These are phyloP conservation scores for Porphyrio hochstetteri DNA, from an alignment of 2,113 vertebrate species.

Conservation along the genomic window DNA sequence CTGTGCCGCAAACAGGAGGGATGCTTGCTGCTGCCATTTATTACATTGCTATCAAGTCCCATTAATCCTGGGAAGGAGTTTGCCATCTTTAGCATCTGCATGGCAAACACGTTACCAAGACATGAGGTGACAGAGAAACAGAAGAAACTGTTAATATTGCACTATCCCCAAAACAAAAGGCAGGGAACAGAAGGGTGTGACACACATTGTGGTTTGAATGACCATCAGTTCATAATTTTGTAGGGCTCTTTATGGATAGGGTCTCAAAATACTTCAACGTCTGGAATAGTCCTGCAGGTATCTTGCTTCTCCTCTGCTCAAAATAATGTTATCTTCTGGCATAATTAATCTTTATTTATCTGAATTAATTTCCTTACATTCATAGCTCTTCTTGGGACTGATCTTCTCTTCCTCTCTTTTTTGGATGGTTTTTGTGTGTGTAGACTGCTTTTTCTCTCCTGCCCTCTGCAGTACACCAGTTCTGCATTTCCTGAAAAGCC, in stretches of 20 bases:
- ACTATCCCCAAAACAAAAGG: background rate
- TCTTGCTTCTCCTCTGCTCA: background rate
- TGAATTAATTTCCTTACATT: background rate
- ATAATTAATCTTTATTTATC: background rate
- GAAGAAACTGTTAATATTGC: background rate
- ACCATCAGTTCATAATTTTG: background rate
- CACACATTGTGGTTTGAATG: background rate
- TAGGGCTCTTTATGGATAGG: background rate
- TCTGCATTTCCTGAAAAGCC: background rate
- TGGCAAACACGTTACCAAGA: background rate
- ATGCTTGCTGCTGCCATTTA: background rate
- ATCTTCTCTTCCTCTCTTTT: background rate
- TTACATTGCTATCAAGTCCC: background rate
- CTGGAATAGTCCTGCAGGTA: background rate
- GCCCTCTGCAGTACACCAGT: background rate
- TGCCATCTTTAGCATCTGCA: background rate
- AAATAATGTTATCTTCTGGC: background rate
- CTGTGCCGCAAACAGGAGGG: background rate
- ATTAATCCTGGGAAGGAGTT: background rate
- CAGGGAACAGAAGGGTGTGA: background rate
- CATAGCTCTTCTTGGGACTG: background rate
- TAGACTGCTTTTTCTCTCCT: background rate
- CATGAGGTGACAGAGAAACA: background rate
- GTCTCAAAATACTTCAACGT: background rate
- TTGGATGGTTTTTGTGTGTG: background rate